These are phyloP conservation scores for Odontamblyopus rebecca DNA, from an alignment of 2,797 vertebrate genomes.

Conservation along the genomic window DNA sequence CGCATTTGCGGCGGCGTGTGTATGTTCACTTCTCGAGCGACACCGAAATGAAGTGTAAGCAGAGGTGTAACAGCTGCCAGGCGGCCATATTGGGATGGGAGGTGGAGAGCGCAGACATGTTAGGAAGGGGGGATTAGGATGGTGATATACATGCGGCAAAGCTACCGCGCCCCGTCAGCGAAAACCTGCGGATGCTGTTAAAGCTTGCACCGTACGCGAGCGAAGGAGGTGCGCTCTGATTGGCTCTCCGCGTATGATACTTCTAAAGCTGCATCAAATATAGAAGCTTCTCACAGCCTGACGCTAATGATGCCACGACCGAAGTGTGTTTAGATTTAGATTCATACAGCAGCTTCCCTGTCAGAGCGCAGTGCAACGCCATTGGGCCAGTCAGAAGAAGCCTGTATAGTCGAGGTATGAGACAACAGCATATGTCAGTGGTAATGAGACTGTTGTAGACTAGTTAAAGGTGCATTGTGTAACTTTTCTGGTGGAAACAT, in stretches of 20 bases:
- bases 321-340: background rate
- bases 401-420: no score
- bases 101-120: constrained; percentile 55
- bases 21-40: constrained; percentile 57
- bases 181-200: constrained; percentile 59
- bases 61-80: constrained; percentile 46
- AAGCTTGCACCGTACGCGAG: constrained; percentile 42
- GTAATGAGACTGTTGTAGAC: background rate
- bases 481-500: no score
- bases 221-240: constrained; percentile 34
- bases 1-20: constrained; percentile 53
- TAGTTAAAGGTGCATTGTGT: background rate
- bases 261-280: background rate
- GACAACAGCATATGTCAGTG: no score
- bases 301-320: background rate
- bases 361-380: background rate
- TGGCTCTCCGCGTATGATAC: constrained; percentile 14
- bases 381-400: background rate
- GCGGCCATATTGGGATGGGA: constrained; percentile 40
- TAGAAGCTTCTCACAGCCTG: background rate
- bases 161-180: constrained; percentile 32
- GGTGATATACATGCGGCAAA: constrained; percentile 46
- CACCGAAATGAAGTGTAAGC: constrained; percentile 49
- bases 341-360: background rate
- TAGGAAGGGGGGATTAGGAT: constrained; percentile 64